Conservation (phyloP, 2,113 vertebrate genomes). For the Amphiprion ocellaris region DNA sequence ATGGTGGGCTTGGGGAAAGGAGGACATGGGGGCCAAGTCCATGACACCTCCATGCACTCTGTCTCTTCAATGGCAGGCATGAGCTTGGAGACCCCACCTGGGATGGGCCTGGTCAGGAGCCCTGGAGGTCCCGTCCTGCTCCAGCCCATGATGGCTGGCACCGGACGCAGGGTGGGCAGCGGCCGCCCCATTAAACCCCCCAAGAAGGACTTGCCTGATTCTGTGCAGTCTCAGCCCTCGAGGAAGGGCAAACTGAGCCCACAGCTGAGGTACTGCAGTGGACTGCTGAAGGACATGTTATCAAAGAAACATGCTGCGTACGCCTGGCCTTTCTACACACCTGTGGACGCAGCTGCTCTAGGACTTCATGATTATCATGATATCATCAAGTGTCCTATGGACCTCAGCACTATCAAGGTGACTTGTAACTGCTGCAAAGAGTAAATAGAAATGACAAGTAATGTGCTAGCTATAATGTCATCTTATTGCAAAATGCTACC, state of each 20-base stretch:
- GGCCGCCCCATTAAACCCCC: slow-evolving; percentile 95
- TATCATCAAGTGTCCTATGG: slow-evolving; percentile 98
- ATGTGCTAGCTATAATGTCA: neutral
- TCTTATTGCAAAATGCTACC: no score
- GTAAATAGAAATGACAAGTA: no score
- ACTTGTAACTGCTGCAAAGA: neutral
- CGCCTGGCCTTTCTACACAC: slow-evolving; percentile 97
- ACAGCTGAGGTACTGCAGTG: slow-evolving; percentile 93
- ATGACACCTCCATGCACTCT: slow-evolving; percentile 77
- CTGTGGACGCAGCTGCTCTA: slow-evolving; percentile 91
- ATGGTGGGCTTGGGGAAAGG: slow-evolving; percentile 85
- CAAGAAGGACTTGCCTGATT: slow-evolving; percentile 93
- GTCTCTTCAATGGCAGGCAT: slow-evolving; percentile 78
- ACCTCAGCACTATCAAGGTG: slow-evolving; percentile 93
- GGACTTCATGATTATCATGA: slow-evolving; percentile 96
- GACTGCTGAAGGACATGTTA: slow-evolving; percentile 93
- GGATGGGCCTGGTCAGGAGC: slow-evolving; percentile 72
- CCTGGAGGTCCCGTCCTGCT: slow-evolving; percentile 65
- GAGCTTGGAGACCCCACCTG: slow-evolving; percentile 70
- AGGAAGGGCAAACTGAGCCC: slow-evolving; percentile 90
- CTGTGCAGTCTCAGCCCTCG: slow-evolving; percentile 88
- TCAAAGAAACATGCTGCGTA: slow-evolving; percentile 95
- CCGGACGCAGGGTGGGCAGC: slow-evolving; percentile 88
- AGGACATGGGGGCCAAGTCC: slow-evolving; percentile 79
- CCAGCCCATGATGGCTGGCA: slow-evolving; percentile 72